A percentile compares a stretch with the other conserved stretches of the same genome.
Conservation (phyloP, 2,113 vertebrate species). For the Petroica traversi region DNA sequence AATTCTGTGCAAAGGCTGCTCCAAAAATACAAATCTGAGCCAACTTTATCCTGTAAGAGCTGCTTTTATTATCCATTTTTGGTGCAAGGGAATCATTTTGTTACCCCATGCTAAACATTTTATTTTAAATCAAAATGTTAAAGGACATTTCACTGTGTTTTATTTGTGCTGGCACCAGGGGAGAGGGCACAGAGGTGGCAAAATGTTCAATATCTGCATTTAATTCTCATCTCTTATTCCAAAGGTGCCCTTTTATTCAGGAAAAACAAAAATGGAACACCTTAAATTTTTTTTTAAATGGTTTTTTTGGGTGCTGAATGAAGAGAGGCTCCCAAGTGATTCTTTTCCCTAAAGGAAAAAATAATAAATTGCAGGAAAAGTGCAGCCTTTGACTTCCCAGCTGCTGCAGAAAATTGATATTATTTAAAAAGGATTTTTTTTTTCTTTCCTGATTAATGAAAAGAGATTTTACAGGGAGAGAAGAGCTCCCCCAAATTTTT, state of each 20-base stretch:
- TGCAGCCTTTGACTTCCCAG: background rate
- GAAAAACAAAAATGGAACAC: background rate
- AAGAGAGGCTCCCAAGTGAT: background rate
- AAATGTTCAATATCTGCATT: rapidly evolving
- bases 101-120: background rate
- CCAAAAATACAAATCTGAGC: background rate
- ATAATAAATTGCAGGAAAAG: background rate
- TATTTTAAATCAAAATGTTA: background rate
- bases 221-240: background rate
- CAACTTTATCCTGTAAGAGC: background rate
- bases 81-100: background rate
- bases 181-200: background rate
- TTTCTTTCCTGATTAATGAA: background rate
- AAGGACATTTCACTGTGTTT: background rate
- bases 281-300: background rate
- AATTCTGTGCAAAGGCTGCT: background rate
- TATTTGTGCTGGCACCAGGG: background rate
- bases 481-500: background rate
- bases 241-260: background rate
- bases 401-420: background rate
- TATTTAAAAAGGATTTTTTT: background rate
- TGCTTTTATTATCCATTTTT: background rate
- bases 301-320: background rate
- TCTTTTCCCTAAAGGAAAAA: background rate
- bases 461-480: background rate